These are phyloP conservation scores for Desoria tigrina DNA, from an alignment of 2,888 invertebrate genomes.

Conservation along the genomic window DNA sequence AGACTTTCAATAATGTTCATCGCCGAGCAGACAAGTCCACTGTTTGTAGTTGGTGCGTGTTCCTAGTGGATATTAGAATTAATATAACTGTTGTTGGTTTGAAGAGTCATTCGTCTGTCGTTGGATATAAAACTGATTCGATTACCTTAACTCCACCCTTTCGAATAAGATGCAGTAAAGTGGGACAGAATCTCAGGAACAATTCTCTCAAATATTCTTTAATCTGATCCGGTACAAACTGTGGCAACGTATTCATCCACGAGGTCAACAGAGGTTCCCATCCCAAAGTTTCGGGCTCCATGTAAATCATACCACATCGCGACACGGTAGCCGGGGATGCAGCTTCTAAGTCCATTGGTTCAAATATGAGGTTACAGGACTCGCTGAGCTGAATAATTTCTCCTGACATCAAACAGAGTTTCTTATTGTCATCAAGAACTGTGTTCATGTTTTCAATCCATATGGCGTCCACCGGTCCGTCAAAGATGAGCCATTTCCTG, in stretches of 20 bases:
- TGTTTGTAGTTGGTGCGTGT: too few species aligned
- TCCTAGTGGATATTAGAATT: too few species aligned
- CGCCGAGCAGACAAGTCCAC: too few species aligned
- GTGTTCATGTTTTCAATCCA: slow-evolving; percentile 99
- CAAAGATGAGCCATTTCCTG: slow-evolving; percentile 96
- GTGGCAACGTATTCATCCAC: slow-evolving; percentile 78
- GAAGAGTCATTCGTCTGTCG: too few species aligned
- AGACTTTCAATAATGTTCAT: too few species aligned
- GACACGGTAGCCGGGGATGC: slow-evolving; percentile 91
- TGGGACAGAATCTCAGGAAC: slow-evolving; percentile 83
- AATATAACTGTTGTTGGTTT: too few species aligned
- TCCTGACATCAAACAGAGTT: slow-evolving; percentile 94
- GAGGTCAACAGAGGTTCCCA: slow-evolving; percentile 76
- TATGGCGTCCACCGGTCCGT: slow-evolving; percentile 63
- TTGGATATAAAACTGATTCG: too few species aligned
- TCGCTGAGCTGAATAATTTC: slow-evolving; percentile 91
- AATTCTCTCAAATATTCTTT: slow-evolving; percentile 77
- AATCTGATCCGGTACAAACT: slow-evolving; percentile 65
- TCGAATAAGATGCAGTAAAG: slow-evolving; percentile 71
- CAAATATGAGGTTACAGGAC: slow-evolving; percentile 87
- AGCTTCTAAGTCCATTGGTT: slow-evolving; percentile 94
- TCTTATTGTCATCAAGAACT: slow-evolving; percentile 86
- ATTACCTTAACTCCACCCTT: slow-evolving; percentile 59
- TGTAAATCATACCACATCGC: slow-evolving; percentile 94
- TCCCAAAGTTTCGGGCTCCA: slow-evolving; percentile 87